phyloP scores from a whole-genome alignment of 1,140 invertebrate genomes.

The Dendrolimus kikuchii region DNA sequence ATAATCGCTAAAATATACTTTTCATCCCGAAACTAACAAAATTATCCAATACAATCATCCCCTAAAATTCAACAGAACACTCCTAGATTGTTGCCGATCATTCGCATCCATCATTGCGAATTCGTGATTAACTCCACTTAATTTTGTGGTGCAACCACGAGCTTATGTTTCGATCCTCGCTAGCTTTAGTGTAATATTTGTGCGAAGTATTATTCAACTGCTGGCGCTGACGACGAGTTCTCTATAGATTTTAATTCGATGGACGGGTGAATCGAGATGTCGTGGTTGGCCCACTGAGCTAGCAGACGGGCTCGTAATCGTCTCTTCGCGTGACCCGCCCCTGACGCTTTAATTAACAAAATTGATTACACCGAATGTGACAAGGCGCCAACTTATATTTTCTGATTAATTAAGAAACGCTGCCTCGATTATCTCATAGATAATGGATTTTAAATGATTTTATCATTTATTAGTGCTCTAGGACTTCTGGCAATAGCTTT shows the following conservation, averaged over 20 bases:
- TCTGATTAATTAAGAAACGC: slow-evolving; percentile 14
- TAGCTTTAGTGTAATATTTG: no score
- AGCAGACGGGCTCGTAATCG: slow-evolving; percentile 33
- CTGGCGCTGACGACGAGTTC: no score
- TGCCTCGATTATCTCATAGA: neutral
- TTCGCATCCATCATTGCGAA: slow-evolving; percentile 32
- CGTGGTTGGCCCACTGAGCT: slow-evolving; percentile 1
- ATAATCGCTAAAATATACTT: slow-evolving; percentile 1
- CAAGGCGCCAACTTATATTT: slow-evolving; percentile 29
- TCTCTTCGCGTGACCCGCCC: slow-evolving; percentile 32
- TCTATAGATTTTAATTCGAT: no score
- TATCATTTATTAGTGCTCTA: neutral
- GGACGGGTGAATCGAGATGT: no score
- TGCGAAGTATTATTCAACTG: no score
- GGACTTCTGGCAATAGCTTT: neutral
- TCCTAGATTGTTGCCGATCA: slow-evolving; percentile 14
- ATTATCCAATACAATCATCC: neutral
- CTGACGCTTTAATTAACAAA: slow-evolving; percentile 51
- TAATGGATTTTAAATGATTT: neutral
- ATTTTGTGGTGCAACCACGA: slow-evolving; percentile 11
- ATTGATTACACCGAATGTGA: slow-evolving; percentile 35
- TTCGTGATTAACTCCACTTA: slow-evolving; percentile 40
- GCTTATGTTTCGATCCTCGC: no score
- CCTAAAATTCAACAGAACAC: slow-evolving; percentile 10
- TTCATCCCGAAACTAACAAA: neutral